A percentile compares a stretch with the other conserved stretches of the same genome.
Evolutionary conservation across 2,888 invertebrate genomes (phyloP).

Genomic region (Notodonta ziczac): DNA sequence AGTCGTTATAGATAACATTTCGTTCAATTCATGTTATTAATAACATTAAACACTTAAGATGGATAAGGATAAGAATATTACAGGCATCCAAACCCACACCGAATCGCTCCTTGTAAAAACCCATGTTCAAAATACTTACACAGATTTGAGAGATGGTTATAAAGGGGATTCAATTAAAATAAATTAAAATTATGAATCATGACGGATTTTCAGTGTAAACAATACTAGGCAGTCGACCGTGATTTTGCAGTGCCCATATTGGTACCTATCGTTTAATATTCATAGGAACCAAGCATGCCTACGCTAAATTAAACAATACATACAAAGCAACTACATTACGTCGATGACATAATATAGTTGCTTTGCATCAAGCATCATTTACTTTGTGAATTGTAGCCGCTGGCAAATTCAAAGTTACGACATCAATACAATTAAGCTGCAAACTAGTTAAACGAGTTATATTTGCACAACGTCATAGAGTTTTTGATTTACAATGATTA

Average conservation of each 20-base stretch:
- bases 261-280: not conserved
- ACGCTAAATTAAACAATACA: constrained; percentile 24
- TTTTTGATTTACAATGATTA: not conserved
- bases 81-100: too few relatives aligned
- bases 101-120: too few relatives aligned
- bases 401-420: not conserved
- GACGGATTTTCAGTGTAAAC: not conserved
- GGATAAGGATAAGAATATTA: too few relatives aligned
- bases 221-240: not conserved
- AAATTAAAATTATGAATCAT: not conserved
- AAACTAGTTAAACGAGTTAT: constrained; percentile 27
- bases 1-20: too few relatives aligned
- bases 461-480: not conserved
- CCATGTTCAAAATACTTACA: too few relatives aligned
- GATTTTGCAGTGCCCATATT: not conserved
- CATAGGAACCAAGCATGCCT: not conserved
- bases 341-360: constrained; percentile 43
- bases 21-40: too few relatives aligned
- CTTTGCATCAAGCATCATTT: constrained; percentile 28
- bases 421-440: not conserved
- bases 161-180: too few relatives aligned
- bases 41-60: too few relatives aligned
- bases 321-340: constrained; percentile 19
- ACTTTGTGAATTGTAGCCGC: not conserved
- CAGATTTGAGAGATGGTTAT: too few relatives aligned